These are phyloP conservation scores for Cyprinodon tularosa DNA, from an alignment of 2,113 vertebrate genomes.

Conservation along the genomic window DNA sequence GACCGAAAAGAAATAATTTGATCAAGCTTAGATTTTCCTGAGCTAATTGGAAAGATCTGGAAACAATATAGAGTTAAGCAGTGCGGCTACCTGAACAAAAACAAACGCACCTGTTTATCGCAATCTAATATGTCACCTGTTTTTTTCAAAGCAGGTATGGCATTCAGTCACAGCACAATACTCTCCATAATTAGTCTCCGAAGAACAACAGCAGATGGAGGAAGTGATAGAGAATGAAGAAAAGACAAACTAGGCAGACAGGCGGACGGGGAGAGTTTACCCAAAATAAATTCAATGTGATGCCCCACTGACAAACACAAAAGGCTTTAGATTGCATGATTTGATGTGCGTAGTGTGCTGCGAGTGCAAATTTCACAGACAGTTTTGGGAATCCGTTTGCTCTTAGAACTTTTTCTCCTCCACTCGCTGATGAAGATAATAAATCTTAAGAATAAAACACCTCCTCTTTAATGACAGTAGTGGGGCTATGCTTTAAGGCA, in stretches of 20 bases:
- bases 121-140: constrained; percentile 62
- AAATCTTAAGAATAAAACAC: background rate
- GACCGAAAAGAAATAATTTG: constrained; percentile 43
- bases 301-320: constrained; percentile 34
- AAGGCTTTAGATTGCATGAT: constrained; percentile 34
- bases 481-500: background rate
- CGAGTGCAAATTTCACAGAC: background rate
- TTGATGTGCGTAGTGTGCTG: constrained; percentile 1
- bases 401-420: constrained; percentile 2
- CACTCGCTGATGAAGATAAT: background rate
- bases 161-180: constrained; percentile 74
- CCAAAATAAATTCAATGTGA: constrained; percentile 26
- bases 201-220: constrained; percentile 74
- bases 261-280: constrained; percentile 25
- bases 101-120: constrained; percentile 70
- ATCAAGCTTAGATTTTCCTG: constrained; percentile 62
- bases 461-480: background rate
- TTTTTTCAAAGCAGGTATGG: constrained; percentile 71
- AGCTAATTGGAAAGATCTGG: constrained; percentile 58
- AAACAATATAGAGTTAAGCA: constrained; percentile 46
- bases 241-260: constrained; percentile 24
- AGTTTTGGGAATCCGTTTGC: constrained; percentile 9
- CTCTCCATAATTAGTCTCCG: constrained; percentile 75
- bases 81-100: constrained; percentile 50
- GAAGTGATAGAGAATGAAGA: constrained; percentile 35